A percentile compares a stretch with the other conserved stretches of the same genome.
Evolutionary conservation across 2,888 invertebrate genomes (phyloP).

Genomic region (Andrena bucephala): DNA sequence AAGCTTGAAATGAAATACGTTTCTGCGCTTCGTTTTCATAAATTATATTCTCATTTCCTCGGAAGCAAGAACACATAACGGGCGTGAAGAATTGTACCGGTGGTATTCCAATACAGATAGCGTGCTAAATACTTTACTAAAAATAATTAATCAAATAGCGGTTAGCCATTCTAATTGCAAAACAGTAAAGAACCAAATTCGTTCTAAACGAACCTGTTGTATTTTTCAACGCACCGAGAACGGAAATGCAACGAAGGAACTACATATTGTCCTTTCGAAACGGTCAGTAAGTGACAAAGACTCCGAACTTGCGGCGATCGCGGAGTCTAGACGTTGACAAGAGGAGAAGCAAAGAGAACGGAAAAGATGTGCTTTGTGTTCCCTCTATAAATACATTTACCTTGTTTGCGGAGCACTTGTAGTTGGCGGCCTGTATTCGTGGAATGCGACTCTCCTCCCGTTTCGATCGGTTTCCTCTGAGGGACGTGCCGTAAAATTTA

Average conservation of each 20-base stretch:
- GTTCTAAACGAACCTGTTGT: not conserved
- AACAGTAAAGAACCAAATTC: not conserved
- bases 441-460: conserved; percentile 80
- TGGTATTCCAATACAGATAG: not conserved
- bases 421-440: conserved; percentile 77
- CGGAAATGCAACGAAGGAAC: conserved; percentile 46
- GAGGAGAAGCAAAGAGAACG: conserved; percentile 72
- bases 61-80: not conserved
- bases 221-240: conserved; percentile 11
- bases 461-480: conserved; percentile 72
- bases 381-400: conserved; percentile 84
- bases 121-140: too few relatives aligned
- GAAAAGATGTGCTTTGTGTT: conserved; percentile 69
- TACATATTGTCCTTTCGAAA: conserved; percentile 18
- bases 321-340: conserved; percentile 73
- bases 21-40: not conserved
- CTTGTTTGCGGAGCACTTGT: conserved; percentile 84
- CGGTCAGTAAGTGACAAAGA: conserved; percentile 45
- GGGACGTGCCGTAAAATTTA: conserved; percentile 62
- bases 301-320: conserved; percentile 60
- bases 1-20: conserved; percentile 13
- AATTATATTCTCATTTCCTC: not conserved
- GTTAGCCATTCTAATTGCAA: not conserved
- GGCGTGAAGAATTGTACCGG: too few relatives aligned
- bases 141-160: too few relatives aligned